These are phyloP conservation scores for Pelagia noctiluca DNA, from an alignment of 30 jellyfish, hydroid and myxozoan species.

Conservation along the genomic window DNA sequence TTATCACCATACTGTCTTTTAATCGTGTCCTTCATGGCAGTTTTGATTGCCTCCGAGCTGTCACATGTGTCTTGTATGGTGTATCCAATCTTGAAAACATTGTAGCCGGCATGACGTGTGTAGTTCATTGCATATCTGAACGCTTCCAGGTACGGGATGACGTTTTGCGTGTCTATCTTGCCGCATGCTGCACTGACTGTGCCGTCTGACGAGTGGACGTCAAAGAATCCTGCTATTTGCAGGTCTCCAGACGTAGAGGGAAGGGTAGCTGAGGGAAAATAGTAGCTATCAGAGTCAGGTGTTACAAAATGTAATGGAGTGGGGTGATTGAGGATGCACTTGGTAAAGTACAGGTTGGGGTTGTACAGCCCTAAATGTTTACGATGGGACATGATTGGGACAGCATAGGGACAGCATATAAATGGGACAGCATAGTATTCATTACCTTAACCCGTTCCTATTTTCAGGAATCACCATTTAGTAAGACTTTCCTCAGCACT, in stretches of 20 bases:
- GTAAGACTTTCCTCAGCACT: too few species aligned
- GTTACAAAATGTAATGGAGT: too few species aligned
- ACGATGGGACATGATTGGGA: too few species aligned
- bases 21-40: neutral
- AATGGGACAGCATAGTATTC: too few species aligned
- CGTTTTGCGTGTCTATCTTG: slow-evolving; percentile 60
- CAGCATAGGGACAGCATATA: too few species aligned
- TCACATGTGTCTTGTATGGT: slow-evolving; percentile 46
- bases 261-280: neutral
- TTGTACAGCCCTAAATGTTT: too few species aligned
- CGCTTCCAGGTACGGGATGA: slow-evolving; percentile 61
- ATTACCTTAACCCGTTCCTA: too few species aligned
- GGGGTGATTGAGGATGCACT: too few species aligned
- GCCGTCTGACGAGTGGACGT: slow-evolving; percentile 62
- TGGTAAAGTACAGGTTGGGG: too few species aligned
- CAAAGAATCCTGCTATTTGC: slow-evolving; percentile 41
- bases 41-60: slow-evolving; percentile 40
- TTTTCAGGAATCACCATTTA: too few species aligned
- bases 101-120: slow-evolving; percentile 3
- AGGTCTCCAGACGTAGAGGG: slow-evolving; percentile 44
- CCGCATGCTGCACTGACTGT: slow-evolving; percentile 50
- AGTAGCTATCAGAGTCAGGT: too few species aligned
- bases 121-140: slow-evolving; percentile 67
- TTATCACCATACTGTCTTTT: neutral
- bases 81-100: slow-evolving; percentile 49